A percentile compares a stretch with the other conserved stretches of the same genome.
phyloP scores from a whole-genome alignment of 92 coral and sea anemone genomes.

The Phenganax marumi region DNA sequence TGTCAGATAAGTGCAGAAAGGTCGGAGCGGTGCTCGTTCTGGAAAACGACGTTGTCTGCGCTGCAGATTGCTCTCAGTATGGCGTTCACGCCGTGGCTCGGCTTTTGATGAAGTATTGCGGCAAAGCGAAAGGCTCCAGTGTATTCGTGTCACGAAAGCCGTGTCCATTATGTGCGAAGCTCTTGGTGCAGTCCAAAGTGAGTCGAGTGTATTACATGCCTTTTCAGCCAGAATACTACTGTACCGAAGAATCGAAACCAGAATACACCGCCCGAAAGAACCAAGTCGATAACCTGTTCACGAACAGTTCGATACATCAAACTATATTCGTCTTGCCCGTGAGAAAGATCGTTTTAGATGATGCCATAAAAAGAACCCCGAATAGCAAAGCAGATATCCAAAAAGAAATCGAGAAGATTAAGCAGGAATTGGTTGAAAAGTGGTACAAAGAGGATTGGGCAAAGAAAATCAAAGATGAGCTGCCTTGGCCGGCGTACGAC shows the following conservation, averaged over 20 bases:
- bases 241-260: constrained; percentile 7
- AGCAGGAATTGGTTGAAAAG: background rate
- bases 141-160: constrained; percentile 82
- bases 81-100: constrained; percentile 65
- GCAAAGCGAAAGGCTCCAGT: constrained; percentile 54
- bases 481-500: constrained; percentile 68
- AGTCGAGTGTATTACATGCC: constrained; percentile 74
- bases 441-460: constrained; percentile 49
- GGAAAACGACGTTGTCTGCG: constrained; percentile 57
- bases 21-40: constrained; percentile 79
- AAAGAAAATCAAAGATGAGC: constrained; percentile 27
- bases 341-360: constrained; percentile 34
- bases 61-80: constrained; percentile 71
- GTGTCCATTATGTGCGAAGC: constrained; percentile 72
- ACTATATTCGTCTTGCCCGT: constrained; percentile 67
- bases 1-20: constrained; percentile 24
- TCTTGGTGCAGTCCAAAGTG: constrained; percentile 68
- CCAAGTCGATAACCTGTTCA: constrained; percentile 54
- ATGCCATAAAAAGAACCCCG: constrained; percentile 53
- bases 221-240: constrained; percentile 65
- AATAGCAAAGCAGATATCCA: constrained; percentile 48
- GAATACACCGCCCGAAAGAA: too few relatives aligned
- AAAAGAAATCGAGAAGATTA: constrained; percentile 18
- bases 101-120: constrained; percentile 59
- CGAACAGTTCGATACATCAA: constrained; percentile 66